Evolutionary conservation across 2,113 vertebrate genomes (phyloP), one percentile per base, ranked within the genome.

Genomic region (Prionailurus bengalensis): DNA sequence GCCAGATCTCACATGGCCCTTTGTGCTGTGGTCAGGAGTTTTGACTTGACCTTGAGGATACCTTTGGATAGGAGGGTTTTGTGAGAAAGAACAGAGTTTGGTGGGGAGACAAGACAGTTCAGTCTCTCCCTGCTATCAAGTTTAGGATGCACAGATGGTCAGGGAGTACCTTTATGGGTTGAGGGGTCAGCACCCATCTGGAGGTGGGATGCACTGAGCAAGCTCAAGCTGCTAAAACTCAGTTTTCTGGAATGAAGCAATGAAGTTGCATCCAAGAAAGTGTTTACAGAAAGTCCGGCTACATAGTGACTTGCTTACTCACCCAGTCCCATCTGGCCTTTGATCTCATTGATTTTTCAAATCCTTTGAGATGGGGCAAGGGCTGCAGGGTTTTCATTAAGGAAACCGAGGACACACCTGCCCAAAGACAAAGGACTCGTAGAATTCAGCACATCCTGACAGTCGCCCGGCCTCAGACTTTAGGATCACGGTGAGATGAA

Each of bases 241-340:
- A 63, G n/a, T 39, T 48, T 91, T 93, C 68, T 92, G 79, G 79
- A 93, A 85, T 39, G 81, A 84, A 55, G 63, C 76, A 74, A 73
- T 7, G 23, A 73, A 89, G 83, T 61, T 13, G 61, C 42, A 42
- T 93, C 92, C 55, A 83, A 65, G 39, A 68, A 92, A 81, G 25
- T 19, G 0, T 73, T 83, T 85, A 68, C 27, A 45, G 70, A 71
- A 94, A 94, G 71, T 74, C 78, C 12, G n/a, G 21, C 70, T 74
- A 15, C 42, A 58, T 51, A 74, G 21, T 39, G n/a, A 97, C 66
- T 87, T n/a, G 23, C 79, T 95, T 74, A 79, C 58, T 84, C 31
- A 82, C 31, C 61, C 25, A 70, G 89, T n/a, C 27, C 76, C 48
- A 74, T 53, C 74, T 92, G 68, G 78, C 61, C 82, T 91, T 70